Evolutionary conservation across 1,140 invertebrate species (phyloP).

Genomic region (Orchesella cincta): DNA sequence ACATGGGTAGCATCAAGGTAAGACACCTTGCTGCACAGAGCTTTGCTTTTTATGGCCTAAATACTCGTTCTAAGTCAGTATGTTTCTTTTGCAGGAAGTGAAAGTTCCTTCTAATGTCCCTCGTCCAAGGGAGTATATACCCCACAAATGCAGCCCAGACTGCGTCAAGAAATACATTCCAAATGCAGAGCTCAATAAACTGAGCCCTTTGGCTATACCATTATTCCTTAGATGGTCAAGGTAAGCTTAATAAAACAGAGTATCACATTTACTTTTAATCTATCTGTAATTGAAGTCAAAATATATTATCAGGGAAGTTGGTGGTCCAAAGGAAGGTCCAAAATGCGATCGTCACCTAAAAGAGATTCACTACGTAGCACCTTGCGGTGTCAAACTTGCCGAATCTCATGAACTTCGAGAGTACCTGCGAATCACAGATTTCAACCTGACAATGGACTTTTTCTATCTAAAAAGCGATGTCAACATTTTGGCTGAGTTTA

Average conservation of each 20-base stretch:
- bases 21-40: no score
- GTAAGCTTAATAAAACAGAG: not conserved
- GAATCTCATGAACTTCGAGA: not conserved
- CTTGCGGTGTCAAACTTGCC: not conserved
- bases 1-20: no score
- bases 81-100: no score
- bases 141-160: not conserved
- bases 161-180: constrained; percentile 50
- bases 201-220: not conserved
- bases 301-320: not conserved
- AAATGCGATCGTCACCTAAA: no score
- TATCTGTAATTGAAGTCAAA: not conserved
- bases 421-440: not conserved
- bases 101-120: not conserved
- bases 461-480: not conserved
- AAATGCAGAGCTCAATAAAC: not conserved
- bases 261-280: not conserved
- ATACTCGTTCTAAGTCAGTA: no score
- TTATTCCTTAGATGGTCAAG: not conserved
- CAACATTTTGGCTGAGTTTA: not conserved
- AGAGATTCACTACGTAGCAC: not conserved
- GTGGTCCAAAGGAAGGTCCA: no score
- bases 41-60: no score
- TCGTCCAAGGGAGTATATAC: not conserved
- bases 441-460: not conserved